phyloP scores from a whole-genome alignment of 2,113 vertebrate genomes.

The Phalacrocorax carbo region DNA sequence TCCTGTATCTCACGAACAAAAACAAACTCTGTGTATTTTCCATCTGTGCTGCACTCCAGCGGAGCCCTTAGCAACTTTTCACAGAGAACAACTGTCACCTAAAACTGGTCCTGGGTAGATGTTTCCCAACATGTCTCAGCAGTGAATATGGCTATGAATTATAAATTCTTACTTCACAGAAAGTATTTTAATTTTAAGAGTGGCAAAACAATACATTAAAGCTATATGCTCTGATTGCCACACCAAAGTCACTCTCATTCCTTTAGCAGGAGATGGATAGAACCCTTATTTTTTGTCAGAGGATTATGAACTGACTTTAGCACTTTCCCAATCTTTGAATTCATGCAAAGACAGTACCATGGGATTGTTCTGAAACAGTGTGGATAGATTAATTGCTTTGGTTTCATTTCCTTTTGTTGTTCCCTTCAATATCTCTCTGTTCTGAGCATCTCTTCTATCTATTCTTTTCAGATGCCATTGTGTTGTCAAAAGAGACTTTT shows the following conservation, averaged over 20 bases:
- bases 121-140: background rate
- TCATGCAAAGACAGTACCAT: background rate
- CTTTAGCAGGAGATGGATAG: background rate
- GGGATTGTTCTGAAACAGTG: background rate
- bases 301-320: background rate
- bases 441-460: background rate
- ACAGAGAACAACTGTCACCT: background rate
- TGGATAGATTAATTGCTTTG: background rate
- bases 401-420: background rate
- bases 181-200: background rate
- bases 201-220: background rate
- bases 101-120: background rate
- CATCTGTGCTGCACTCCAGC: background rate
- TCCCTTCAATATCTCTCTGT: background rate
- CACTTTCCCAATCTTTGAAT: background rate
- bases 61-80: background rate
- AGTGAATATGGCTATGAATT: background rate
- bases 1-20: background rate
- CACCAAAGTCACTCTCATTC: rapidly evolving
- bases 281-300: background rate
- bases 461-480: background rate
- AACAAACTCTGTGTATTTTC: background rate
- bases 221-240: rapidly evolving
- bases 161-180: background rate
- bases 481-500: background rate